phyloP scores from a whole-genome alignment of 2,113 vertebrate genomes.

The Sinosuthora webbiana region DNA sequence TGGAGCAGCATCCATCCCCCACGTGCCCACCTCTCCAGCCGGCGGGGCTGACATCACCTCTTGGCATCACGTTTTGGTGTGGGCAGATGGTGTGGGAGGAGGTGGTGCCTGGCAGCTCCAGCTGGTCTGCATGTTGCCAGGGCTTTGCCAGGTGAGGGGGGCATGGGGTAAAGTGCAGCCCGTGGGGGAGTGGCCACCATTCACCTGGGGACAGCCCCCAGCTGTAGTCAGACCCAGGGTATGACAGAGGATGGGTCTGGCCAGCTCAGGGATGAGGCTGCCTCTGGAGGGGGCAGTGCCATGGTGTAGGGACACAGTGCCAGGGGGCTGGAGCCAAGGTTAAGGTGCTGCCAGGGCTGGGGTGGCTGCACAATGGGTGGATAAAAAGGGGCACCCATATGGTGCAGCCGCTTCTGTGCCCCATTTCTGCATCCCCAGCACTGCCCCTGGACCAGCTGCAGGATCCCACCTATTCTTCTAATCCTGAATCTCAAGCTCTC shows the following conservation, averaged over 20 bases:
- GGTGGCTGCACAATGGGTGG: background rate
- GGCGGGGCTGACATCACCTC: constrained; percentile 7
- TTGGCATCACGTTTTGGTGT: background rate
- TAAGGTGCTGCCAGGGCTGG: background rate
- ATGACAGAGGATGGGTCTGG: background rate
- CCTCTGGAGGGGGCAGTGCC: background rate
- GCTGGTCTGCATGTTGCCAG: fast-evolving
- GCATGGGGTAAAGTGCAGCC: fast-evolving
- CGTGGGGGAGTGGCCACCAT: fast-evolving
- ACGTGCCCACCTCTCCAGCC: fast-evolving
- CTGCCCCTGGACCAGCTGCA: background rate
- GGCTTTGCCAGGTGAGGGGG: background rate
- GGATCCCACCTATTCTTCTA: background rate
- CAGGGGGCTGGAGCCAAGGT: background rate
- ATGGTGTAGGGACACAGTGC: fast-evolving
- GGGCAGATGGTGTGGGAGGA: constrained; percentile 41
- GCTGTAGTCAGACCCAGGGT: background rate
- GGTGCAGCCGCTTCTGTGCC: fast-evolving
- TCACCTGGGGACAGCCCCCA: background rate
- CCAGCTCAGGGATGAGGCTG: background rate
- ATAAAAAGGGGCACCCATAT: fast-evolving
- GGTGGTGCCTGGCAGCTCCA: background rate
- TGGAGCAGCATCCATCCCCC: background rate
- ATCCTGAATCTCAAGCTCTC: background rate
- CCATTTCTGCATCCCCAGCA: fast-evolving